phyloP scores from a whole-genome alignment of 2,797 vertebrate genomes.

The Moxostoma hubbsi region DNA sequence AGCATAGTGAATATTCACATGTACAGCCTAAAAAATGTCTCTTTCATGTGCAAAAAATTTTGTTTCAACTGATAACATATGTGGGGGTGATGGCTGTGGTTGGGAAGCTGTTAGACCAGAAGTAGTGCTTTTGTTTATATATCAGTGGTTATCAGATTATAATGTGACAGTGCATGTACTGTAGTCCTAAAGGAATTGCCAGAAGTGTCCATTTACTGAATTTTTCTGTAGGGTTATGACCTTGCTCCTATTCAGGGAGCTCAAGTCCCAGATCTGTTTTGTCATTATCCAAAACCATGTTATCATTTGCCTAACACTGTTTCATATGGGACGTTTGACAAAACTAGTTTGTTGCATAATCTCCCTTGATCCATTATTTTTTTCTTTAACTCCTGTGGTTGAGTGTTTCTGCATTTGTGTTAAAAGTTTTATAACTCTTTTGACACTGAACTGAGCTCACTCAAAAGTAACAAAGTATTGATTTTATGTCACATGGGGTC shows the following conservation, averaged over 20 bases:
- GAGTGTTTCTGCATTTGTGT: constrained; percentile 22
- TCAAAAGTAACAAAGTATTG: constrained; percentile 12
- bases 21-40: background rate
- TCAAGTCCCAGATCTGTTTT: background rate
- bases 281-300: background rate
- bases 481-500: background rate
- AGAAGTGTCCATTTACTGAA: background rate
- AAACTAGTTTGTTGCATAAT: background rate
- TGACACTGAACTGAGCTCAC: background rate
- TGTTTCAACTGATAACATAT: constrained; percentile 32
- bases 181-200: background rate
- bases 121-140: constrained; percentile 44
- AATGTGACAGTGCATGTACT: constrained; percentile 3
- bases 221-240: background rate
- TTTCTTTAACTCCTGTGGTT: background rate
- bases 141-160: constrained; percentile 32
- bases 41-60: constrained; percentile 3
- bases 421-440: constrained; percentile 20
- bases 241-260: background rate
- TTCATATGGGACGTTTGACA: background rate
- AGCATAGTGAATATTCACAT: background rate
- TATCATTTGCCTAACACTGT: background rate
- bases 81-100: constrained; percentile 17
- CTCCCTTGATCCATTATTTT: background rate
- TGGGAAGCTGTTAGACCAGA: constrained; percentile 36